Conservation (phyloP, 2,888 invertebrate species). For the Diplolepis rosae region DNA sequence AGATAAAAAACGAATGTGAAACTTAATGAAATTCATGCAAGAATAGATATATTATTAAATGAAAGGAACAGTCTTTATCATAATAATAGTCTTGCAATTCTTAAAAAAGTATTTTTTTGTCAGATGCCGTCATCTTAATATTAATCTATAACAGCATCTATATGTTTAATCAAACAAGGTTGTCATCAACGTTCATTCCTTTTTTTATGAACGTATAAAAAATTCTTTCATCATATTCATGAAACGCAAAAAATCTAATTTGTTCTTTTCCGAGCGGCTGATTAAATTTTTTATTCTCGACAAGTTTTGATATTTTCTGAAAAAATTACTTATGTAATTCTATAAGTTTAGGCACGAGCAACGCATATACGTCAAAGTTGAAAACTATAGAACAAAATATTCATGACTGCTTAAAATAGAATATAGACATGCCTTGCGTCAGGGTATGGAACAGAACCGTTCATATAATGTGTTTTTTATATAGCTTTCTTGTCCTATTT, state of each 20-base stretch:
- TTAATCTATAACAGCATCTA: too few species aligned
- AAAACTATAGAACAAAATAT: not conserved
- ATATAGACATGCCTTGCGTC: not conserved
- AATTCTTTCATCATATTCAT: too few species aligned
- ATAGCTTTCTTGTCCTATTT: not conserved
- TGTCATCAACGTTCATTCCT: too few species aligned
- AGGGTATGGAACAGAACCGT: not conserved
- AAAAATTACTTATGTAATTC: not conserved
- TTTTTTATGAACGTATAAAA: too few species aligned
- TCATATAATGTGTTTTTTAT: not conserved
- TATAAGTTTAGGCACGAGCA: not conserved
- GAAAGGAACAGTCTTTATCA: not conserved
- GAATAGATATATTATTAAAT: slow-evolving; percentile 30
- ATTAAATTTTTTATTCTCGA: too few species aligned
- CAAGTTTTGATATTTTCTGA: not conserved
- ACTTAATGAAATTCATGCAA: slow-evolving; percentile 3
- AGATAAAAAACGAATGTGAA: not conserved
- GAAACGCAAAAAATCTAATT: too few species aligned
- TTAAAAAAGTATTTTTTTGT: not conserved
- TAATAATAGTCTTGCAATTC: not conserved
- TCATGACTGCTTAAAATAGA: not conserved
- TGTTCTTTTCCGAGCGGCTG: too few species aligned
- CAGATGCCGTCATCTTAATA: too few species aligned
- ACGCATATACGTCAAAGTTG: not conserved
- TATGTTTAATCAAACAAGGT: too few species aligned